These are phyloP conservation scores for Mycetomoellerius zeteki DNA, from an alignment of 1,140 invertebrate species.

Conservation along the genomic window DNA sequence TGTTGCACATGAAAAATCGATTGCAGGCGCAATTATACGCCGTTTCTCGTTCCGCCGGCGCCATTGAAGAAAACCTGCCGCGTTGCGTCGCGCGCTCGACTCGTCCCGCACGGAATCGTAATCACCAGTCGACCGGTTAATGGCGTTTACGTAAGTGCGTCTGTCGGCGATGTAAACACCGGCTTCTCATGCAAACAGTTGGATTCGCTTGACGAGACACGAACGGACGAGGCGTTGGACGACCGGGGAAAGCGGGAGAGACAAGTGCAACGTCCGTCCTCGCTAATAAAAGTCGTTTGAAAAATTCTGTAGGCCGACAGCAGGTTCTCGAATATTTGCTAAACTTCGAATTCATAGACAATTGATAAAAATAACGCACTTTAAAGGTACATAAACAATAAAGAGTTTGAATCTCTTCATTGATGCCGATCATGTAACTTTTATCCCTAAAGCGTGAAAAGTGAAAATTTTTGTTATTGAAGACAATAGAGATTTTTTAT, in stretches of 20 bases:
- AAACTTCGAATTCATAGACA: background rate
- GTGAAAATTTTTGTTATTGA: too few species aligned
- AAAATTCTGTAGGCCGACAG: background rate
- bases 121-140: slow-evolving; percentile 23
- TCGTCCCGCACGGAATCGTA: slow-evolving; percentile 36
- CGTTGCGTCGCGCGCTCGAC: background rate
- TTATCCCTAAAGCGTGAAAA: too few species aligned
- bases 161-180: slow-evolving; percentile 46
- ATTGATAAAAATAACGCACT: background rate
- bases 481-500: too few species aligned
- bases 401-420: background rate
- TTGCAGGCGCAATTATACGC: slow-evolving; percentile 24
- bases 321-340: background rate
- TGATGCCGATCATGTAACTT: too few species aligned
- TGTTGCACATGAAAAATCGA: slow-evolving; percentile 39
- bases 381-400: background rate
- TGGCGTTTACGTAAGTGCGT: slow-evolving; percentile 57
- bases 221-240: slow-evolving; percentile 10
- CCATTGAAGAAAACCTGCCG: slow-evolving; percentile 32
- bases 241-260: slow-evolving; percentile 24
- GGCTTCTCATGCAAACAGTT: slow-evolving; percentile 48
- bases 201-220: background rate
- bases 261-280: background rate
- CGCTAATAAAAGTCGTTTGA: background rate
- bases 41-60: slow-evolving; percentile 35